phyloP scores from a whole-genome alignment of 1,140 invertebrate genomes.

The Acromyrmex echinatior region DNA sequence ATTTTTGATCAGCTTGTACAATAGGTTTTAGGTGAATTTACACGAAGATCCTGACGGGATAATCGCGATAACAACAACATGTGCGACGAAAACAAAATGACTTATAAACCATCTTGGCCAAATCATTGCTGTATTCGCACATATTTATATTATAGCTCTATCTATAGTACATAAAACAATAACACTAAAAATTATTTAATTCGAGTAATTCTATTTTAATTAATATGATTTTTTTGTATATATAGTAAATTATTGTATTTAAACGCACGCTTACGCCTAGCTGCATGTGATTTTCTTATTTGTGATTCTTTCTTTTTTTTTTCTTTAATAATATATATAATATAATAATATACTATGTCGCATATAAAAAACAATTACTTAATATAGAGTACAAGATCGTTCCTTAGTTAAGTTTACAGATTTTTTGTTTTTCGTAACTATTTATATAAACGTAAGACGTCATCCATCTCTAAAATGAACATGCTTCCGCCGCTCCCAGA shows the following conservation, averaged over 20 bases:
- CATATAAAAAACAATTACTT: constrained; percentile 86
- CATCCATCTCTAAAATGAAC: constrained; percentile 74
- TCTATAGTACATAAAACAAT: constrained; percentile 81
- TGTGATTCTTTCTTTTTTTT: constrained; percentile 71
- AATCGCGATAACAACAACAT: constrained; percentile 61
- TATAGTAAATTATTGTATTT: constrained; percentile 82
- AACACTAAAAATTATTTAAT: constrained; percentile 81
- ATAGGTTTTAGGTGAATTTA: constrained; percentile 51
- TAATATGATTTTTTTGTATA: constrained; percentile 74
- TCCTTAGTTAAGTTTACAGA: constrained; percentile 80
- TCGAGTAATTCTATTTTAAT: constrained; percentile 76
- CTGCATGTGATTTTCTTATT: constrained; percentile 81
- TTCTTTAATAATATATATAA: constrained; percentile 82
- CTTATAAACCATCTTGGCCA: constrained; percentile 71
- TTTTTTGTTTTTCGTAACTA: constrained; percentile 60
- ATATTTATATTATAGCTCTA: constrained; percentile 75
- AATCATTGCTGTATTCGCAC: constrained; percentile 77
- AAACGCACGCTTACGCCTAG: constrained; percentile 82
- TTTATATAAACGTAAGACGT: constrained; percentile 76
- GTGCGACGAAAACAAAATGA: constrained; percentile 70
- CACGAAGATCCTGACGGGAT: constrained; percentile 69
- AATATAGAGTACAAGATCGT: constrained; percentile 85
- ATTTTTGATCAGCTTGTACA: constrained; percentile 32
- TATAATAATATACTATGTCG: constrained; percentile 85
- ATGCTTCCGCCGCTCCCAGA: constrained; percentile 74